Conservation (phyloP, 1,140 invertebrate genomes). For the Conus betulinus region DNA sequence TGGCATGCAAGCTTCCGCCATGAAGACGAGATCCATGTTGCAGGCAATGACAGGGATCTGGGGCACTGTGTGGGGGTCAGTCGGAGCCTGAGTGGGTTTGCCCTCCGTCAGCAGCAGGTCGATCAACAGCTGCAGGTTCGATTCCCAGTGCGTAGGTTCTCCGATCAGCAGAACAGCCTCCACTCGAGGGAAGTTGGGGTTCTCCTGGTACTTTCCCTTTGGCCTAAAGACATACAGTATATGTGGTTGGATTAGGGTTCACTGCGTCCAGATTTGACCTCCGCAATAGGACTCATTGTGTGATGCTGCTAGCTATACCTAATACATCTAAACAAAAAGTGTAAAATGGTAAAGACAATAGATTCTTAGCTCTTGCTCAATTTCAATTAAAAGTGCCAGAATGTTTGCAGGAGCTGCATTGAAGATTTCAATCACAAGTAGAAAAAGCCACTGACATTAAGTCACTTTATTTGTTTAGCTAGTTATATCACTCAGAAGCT, state of each 20-base stretch:
- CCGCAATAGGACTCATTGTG: neutral
- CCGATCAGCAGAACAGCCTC: conserved; percentile 75
- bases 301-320: too few species aligned
- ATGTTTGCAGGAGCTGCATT: too few species aligned
- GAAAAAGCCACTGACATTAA: too few species aligned
- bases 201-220: conserved; percentile 74
- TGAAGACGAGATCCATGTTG: conserved; percentile 76
- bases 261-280: neutral
- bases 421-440: too few species aligned
- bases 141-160: conserved; percentile 76
- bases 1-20: conserved; percentile 76
- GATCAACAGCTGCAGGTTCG: conserved; percentile 80
- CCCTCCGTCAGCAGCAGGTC: conserved; percentile 84
- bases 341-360: neutral
- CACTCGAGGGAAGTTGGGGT: conserved; percentile 64
- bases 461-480: too few species aligned
- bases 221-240: conserved; percentile 67
- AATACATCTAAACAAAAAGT: neutral
- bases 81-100: conserved; percentile 71
- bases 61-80: conserved; percentile 77
- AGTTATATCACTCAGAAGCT: too few species aligned
- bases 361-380: too few species aligned
- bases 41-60: conserved; percentile 79
- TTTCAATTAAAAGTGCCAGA: too few species aligned
- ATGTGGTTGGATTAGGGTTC: neutral